Evolutionary conservation across 2,888 invertebrate species (phyloP), one percentile per base, ranked within the genome.

Genomic region (Macaria liturata): DNA sequence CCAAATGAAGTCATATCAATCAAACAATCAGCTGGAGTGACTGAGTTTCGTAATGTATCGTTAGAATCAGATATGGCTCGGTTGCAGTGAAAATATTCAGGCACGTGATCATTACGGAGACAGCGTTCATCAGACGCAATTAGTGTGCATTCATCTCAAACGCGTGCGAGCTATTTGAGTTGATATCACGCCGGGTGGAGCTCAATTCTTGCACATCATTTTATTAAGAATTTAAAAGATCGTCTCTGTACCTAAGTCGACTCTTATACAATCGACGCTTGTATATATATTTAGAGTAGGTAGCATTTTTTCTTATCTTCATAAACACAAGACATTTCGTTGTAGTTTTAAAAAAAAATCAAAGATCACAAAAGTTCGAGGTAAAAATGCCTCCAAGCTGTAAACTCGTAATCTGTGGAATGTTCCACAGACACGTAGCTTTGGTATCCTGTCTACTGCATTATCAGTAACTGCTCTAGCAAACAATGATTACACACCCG

Each of bases 71-170:
- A 37, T 37, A 7, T 37, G 5, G 34, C 4, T 7, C 9, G 42
- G 42, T 2, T 37, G 7, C 34, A 70, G 69, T 75, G 73, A 74
- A 69, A 72, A 66, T 74, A 69, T 69, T 71, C 75, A 80, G 57
- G 62, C 74, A 75, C 72, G 70, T 76, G 75, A 74, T 74, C 75
- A 70, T 71, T 75, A 73, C 72, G 73, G 72, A 74, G 74, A 74
- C 74, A 70, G 68, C 75, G 71, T 76, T 76, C 78, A 76, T 83
- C 80, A 76, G 72, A 76, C 70, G 76, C 82, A 88, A 88, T 88
- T 86, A 86, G 77, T 78, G 80, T 69, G 79, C 84, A 88, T 88
- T 86, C 78, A 86, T 74, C 69, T 73, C 69, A 70, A 74, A 82
- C 83, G 81, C 85, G 84, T 86, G 86, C 86, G 70, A 65, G 77